Percentiles rank a stretch among this genome's conserved stretches.
Evolutionary conservation across 2,888 invertebrate species (phyloP).

Genomic region (Protodeltote pygarga): DNA sequence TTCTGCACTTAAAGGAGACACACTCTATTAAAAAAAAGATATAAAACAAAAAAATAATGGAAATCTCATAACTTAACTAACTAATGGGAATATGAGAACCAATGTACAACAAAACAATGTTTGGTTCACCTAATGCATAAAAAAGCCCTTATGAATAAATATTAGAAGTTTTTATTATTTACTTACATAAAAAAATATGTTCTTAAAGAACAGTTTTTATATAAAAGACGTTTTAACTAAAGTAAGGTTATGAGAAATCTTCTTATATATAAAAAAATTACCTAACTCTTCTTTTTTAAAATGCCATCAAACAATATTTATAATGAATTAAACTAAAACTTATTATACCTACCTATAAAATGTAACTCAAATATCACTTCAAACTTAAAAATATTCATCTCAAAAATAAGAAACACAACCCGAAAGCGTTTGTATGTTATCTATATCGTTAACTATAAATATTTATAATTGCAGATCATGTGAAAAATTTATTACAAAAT

Average conservation of each 20-base stretch:
- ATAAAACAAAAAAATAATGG: constrained; percentile 23
- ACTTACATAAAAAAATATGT: constrained; percentile 42
- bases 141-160: constrained; percentile 37
- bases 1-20: too few relatives aligned
- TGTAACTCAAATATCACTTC: constrained; percentile 55
- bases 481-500: too few relatives aligned
- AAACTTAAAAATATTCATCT: constrained; percentile 46
- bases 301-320: too few relatives aligned
- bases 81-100: constrained; percentile 1
- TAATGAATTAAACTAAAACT: constrained; percentile 41
- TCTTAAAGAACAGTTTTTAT: constrained; percentile 45
- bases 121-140: constrained; percentile 47
- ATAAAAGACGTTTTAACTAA: constrained; percentile 37
- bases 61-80: constrained; percentile 15
- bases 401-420: constrained; percentile 40
- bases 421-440: constrained; percentile 6
- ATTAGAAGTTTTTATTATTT: constrained; percentile 11
- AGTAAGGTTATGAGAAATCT: constrained; percentile 18
- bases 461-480: not conserved
- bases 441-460: constrained; percentile 1
- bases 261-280: too few relatives aligned
- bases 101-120: constrained; percentile 22
- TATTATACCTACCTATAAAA: constrained; percentile 35
- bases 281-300: too few relatives aligned
- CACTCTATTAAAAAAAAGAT: too few relatives aligned